Evolutionary conservation across 1,140 invertebrate species (phyloP).

Genomic region (Aphaenogaster ashmeadi): DNA sequence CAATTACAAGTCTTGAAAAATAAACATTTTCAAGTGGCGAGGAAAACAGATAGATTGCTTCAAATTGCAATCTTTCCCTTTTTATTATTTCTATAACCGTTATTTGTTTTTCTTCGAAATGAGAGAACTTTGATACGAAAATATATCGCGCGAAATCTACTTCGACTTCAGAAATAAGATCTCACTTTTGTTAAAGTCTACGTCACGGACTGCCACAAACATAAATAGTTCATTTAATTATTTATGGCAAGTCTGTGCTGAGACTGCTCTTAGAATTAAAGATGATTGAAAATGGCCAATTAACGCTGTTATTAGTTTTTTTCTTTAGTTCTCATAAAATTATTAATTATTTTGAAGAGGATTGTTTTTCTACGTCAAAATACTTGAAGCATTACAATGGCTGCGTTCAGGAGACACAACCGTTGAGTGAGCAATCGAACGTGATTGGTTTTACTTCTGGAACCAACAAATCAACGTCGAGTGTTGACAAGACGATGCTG

Average conservation of each 20-base stretch:
- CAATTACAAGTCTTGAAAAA: neutral
- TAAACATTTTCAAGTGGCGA: neutral
- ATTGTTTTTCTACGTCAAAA: neutral
- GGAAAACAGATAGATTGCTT: neutral
- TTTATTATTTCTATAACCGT: conserved; percentile 9
- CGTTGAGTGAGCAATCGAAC: no score
- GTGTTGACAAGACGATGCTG: no score
- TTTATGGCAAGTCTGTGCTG: no score
- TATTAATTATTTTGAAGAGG: neutral
- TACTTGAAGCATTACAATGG: neutral
- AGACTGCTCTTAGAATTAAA: neutral
- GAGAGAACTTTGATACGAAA: neutral
- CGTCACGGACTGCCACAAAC: no score
- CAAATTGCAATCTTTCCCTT: conserved; percentile 10
- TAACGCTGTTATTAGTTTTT: neutral
- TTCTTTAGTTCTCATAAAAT: neutral
- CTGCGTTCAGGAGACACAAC: no score
- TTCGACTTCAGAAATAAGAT: neutral
- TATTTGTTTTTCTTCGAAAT: neutral
- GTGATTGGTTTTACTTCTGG: no score
- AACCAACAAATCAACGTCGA: no score
- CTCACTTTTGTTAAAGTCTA: neutral
- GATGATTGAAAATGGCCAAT: neutral
- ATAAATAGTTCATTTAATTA: no score
- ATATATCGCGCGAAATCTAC: neutral